These are phyloP conservation scores for Rotaria sp. DNA, from an alignment of 2,888 invertebrate genomes.

Conservation along the genomic window DNA sequence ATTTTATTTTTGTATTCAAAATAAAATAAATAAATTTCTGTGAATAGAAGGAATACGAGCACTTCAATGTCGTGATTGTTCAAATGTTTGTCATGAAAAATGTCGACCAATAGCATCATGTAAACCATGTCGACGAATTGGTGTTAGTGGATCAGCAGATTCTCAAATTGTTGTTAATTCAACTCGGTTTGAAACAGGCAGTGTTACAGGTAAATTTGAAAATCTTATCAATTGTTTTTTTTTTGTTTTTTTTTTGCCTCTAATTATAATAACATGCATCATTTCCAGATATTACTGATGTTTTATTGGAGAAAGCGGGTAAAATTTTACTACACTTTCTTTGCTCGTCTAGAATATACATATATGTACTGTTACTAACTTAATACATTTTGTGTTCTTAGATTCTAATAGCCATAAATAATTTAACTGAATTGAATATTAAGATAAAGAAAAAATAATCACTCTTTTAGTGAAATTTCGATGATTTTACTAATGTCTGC, in stretches of 20 bases:
- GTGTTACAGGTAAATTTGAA: not conserved
- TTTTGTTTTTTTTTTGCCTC: not conserved
- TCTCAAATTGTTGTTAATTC: constrained; percentile 30
- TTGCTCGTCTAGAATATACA: not conserved
- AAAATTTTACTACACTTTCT: not conserved
- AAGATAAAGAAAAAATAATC: too few relatives aligned
- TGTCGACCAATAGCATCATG: constrained; percentile 58
- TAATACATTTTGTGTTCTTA: not conserved
- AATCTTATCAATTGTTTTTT: not conserved
- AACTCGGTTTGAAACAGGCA: constrained; percentile 24
- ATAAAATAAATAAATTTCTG: too few relatives aligned
- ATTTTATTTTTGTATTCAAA: not conserved
- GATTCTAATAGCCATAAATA: not conserved
- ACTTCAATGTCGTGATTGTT: constrained; percentile 77
- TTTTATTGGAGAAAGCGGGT: constrained; percentile 23
- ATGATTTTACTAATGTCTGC: too few relatives aligned
- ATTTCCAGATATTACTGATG: constrained; percentile 21
- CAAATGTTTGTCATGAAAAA: constrained; percentile 87
- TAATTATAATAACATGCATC: not conserved
- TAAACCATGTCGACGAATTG: not conserved
- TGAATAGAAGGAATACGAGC: constrained; percentile 51
- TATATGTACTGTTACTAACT: not conserved
- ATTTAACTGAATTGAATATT: not conserved
- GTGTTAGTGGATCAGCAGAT: not conserved
- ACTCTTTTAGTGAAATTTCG: too few relatives aligned